A percentile compares a stretch with the other conserved stretches of the same genome.
Conservation (phyloP, 2,113 vertebrate species). For the Drymodes brunneopygia region DNA sequence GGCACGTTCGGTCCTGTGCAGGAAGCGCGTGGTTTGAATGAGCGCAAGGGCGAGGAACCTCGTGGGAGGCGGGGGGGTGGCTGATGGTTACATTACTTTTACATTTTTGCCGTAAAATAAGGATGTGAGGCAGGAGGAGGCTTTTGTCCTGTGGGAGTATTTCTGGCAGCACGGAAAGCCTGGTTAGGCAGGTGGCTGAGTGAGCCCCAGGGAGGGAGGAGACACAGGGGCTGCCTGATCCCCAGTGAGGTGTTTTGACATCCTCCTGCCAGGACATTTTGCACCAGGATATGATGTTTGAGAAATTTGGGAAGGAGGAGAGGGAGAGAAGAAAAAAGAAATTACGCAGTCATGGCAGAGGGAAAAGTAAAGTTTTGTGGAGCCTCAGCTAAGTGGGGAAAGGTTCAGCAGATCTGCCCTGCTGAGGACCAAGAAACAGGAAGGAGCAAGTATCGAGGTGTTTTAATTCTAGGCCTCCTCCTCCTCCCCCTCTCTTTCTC, state of each 20-base stretch:
- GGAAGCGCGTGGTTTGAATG: background rate
- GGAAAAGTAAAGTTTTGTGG: background rate
- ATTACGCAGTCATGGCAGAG: background rate
- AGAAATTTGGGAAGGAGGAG: background rate
- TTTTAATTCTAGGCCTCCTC: background rate
- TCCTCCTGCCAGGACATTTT: background rate
- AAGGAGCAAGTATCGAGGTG: background rate
- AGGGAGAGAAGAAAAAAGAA: background rate
- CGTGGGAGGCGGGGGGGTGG: accelerated
- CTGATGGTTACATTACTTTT: background rate
- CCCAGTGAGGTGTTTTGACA: background rate
- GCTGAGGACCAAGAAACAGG: background rate
- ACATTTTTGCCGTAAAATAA: background rate
- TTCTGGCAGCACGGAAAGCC: background rate
- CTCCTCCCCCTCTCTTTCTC: background rate
- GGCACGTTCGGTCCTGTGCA: accelerated
- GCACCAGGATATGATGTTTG: background rate
- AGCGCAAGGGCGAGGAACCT: background rate
- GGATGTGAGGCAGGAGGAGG: background rate
- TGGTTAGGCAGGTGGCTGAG: background rate
- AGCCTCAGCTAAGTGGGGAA: background rate
- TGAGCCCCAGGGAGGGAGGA: background rate
- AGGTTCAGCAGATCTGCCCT: background rate
- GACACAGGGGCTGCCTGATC: background rate
- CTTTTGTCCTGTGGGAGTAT: background rate